Conservation (phyloP, 2,888 invertebrate species). For the Chalcis sispes region DNA sequence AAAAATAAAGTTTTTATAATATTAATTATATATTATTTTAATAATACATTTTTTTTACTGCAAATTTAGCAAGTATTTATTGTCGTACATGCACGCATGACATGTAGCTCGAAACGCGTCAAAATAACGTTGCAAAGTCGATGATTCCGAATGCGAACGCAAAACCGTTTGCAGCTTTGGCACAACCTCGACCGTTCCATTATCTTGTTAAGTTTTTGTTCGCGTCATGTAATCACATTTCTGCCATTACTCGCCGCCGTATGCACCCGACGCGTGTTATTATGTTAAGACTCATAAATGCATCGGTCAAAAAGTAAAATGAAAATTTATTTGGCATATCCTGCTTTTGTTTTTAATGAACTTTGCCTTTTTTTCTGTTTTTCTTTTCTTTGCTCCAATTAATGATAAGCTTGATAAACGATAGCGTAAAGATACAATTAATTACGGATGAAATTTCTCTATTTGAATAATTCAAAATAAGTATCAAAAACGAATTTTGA, state of each 20-base stretch:
- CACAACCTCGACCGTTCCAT: slow-evolving; percentile 58
- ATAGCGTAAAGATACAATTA: too few species aligned
- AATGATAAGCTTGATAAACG: not conserved
- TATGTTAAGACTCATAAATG: slow-evolving; percentile 63
- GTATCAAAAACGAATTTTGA: too few species aligned
- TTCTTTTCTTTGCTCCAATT: not conserved
- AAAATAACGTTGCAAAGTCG: not conserved
- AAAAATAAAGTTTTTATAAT: too few species aligned
- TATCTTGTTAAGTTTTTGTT: slow-evolving; percentile 71
- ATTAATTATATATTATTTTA: too few species aligned
- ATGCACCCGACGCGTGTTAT: slow-evolving; percentile 63
- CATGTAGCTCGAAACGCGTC: too few species aligned
- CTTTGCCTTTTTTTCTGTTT: not conserved
- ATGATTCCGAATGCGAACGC: slow-evolving; percentile 21
- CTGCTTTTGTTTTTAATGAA: slow-evolving; percentile 17
- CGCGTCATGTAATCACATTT: slow-evolving; percentile 68
- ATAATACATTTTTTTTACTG: too few species aligned
- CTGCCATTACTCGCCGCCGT: slow-evolving; percentile 66
- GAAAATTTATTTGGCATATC: slow-evolving; percentile 24
- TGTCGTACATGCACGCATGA: too few species aligned
- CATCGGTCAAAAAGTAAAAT: slow-evolving; percentile 29
- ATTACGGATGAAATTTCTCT: too few species aligned
- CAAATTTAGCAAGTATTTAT: too few species aligned
- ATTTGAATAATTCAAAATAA: too few species aligned
- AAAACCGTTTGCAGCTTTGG: not conserved